These are phyloP conservation scores for Odontomyia ornata DNA, from an alignment of 2,888 invertebrate genomes.

Conservation along the genomic window DNA sequence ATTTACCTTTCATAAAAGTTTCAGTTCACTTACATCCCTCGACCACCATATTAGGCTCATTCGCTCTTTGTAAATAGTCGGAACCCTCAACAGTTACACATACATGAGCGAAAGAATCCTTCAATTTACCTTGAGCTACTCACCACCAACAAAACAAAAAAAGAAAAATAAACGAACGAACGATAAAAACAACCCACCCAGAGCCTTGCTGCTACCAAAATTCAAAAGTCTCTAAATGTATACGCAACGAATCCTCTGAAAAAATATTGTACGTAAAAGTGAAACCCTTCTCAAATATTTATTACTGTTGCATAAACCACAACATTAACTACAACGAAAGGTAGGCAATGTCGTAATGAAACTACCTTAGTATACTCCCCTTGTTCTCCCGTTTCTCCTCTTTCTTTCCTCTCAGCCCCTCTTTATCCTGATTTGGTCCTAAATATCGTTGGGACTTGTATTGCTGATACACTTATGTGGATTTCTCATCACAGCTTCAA, in stretches of 20 bases:
- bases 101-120: not conserved
- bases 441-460: too few relatives aligned
- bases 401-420: too few relatives aligned
- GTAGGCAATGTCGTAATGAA: not conserved
- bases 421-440: too few relatives aligned
- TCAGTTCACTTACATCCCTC: not conserved
- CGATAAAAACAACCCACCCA: not conserved
- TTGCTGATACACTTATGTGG: too few relatives aligned
- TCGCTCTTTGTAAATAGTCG: not conserved
- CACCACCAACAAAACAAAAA: too few relatives aligned
- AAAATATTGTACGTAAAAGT: not conserved
- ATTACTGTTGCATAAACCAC: constrained; percentile 44
- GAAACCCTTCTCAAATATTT: constrained; percentile 35
- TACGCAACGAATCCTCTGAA: not conserved
- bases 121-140: not conserved
- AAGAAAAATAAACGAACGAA: too few relatives aligned
- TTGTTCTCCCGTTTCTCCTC: too few relatives aligned
- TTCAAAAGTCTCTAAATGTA: not conserved
- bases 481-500: too few relatives aligned
- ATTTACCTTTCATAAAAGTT: not conserved
- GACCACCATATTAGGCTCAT: not conserved
- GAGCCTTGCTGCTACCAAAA: not conserved
- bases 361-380: too few relatives aligned
- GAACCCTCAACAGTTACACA: not conserved
- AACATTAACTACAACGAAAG: constrained; percentile 28